These are phyloP conservation scores for Epicauta chinensis DNA, from an alignment of 1,140 invertebrate genomes.

Conservation along the genomic window DNA sequence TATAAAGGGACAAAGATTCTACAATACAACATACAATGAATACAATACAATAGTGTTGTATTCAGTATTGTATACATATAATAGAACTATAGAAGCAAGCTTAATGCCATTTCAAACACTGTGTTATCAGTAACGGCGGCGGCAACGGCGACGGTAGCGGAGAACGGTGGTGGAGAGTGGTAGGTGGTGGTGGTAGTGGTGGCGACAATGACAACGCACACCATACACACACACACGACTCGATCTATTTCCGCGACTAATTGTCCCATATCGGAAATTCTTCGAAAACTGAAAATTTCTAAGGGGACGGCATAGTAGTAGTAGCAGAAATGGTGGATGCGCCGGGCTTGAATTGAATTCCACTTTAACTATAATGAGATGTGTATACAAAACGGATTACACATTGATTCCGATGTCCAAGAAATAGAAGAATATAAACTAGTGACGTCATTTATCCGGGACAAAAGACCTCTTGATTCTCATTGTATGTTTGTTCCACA, in stretches of 20 bases:
- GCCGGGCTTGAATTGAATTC: background rate
- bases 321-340: background rate
- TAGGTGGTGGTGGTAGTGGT: too few species aligned
- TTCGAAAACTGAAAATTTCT: too few species aligned
- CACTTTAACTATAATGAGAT: background rate
- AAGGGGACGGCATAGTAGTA: too few species aligned
- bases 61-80: conserved; percentile 41
- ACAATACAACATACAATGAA: conserved; percentile 39
- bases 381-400: conserved; percentile 24
- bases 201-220: too few species aligned
- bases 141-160: conserved; percentile 16
- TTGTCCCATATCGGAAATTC: too few species aligned
- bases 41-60: conserved; percentile 42
- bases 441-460: conserved; percentile 33
- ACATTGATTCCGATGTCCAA: conserved; percentile 28
- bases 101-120: conserved; percentile 44
- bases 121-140: conserved; percentile 37
- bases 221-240: too few species aligned
- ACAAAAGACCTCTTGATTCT: conserved; percentile 37
- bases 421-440: conserved; percentile 13
- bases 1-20: conserved; percentile 45
- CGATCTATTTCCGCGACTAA: too few species aligned
- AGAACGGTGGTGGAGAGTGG: background rate
- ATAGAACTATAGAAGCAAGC: conserved; percentile 44
- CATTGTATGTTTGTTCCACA: conserved; percentile 39